These are phyloP conservation scores for Ochropacha duplaris DNA, from an alignment of 2,888 invertebrate genomes.

Conservation along the genomic window DNA sequence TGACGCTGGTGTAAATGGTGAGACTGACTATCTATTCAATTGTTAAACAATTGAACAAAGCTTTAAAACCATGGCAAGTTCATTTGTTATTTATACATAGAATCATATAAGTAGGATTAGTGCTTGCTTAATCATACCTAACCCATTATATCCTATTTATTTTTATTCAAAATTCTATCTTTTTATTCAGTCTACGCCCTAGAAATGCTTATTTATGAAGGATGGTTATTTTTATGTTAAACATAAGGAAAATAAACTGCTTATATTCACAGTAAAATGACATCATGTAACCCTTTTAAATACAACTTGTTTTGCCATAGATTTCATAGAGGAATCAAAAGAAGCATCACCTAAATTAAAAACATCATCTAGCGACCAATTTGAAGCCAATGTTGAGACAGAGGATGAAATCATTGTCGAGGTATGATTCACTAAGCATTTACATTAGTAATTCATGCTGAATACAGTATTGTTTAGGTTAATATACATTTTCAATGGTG, in stretches of 20 bases:
- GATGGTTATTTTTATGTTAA: no score
- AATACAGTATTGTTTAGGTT: not conserved
- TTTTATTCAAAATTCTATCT: no score
- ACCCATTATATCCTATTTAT: no score
- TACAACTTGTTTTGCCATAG: slow-evolving; percentile 30
- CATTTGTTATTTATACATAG: no score
- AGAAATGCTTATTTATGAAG: no score
- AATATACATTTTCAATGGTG: no score
- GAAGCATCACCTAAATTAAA: slow-evolving; percentile 40
- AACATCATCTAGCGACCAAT: slow-evolving; percentile 46
- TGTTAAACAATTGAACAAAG: no score
- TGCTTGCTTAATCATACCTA: no score
- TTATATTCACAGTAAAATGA: not conserved
- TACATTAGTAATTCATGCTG: slow-evolving; percentile 6
- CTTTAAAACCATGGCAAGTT: no score
- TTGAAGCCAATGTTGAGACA: slow-evolving; percentile 60
- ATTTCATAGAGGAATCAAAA: slow-evolving; percentile 53
- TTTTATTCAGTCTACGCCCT: no score
- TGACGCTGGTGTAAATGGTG: slow-evolving; percentile 51
- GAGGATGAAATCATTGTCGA: slow-evolving; percentile 85
- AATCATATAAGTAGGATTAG: no score
- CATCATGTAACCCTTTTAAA: not conserved
- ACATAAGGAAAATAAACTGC: not conserved
- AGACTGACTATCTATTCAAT: no score
- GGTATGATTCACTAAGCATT: slow-evolving; percentile 52